These are phyloP conservation scores for Scaptomyza tumidula DNA, from an alignment of 2,888 invertebrate species.

Conservation along the genomic window DNA sequence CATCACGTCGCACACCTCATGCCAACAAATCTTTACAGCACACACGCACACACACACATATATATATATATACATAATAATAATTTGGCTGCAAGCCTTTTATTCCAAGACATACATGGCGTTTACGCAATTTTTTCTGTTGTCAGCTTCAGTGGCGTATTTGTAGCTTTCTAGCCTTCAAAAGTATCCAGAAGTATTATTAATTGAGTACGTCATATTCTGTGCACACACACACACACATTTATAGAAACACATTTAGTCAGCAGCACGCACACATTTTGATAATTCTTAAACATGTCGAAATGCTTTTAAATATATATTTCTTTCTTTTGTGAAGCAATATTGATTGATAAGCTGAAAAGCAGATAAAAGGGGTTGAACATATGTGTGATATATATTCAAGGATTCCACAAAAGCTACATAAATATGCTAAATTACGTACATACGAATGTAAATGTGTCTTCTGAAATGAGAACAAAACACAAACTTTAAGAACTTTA, in stretches of 20 bases:
- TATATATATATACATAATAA: constrained; percentile 17
- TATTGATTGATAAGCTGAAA: not conserved
- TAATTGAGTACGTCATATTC: constrained; percentile 15
- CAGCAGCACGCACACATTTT: not conserved
- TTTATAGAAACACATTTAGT: not conserved
- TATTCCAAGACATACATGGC: constrained; percentile 8
- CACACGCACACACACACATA: constrained; percentile 1
- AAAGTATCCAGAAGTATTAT: constrained; percentile 11
- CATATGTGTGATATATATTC: too few species aligned
- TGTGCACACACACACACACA: constrained; percentile 17
- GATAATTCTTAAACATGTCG: not conserved
- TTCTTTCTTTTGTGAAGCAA: not conserved
- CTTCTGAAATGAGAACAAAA: too few species aligned
- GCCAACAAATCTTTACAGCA: constrained; percentile 37
- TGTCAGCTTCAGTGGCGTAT: constrained; percentile 3
- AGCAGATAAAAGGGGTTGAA: not conserved
- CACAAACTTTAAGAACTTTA: too few species aligned
- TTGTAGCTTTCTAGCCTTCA: not conserved
- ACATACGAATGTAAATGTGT: not conserved
- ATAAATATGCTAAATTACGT: not conserved
- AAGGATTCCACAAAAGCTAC: not conserved
- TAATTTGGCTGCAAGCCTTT: constrained; percentile 31
- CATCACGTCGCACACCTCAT: constrained; percentile 50
- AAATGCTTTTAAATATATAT: constrained; percentile 8
- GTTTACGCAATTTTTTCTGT: constrained; percentile 36